These are phyloP conservation scores for Allygus modestus DNA, from an alignment of 2,888 invertebrate species.

Conservation along the genomic window DNA sequence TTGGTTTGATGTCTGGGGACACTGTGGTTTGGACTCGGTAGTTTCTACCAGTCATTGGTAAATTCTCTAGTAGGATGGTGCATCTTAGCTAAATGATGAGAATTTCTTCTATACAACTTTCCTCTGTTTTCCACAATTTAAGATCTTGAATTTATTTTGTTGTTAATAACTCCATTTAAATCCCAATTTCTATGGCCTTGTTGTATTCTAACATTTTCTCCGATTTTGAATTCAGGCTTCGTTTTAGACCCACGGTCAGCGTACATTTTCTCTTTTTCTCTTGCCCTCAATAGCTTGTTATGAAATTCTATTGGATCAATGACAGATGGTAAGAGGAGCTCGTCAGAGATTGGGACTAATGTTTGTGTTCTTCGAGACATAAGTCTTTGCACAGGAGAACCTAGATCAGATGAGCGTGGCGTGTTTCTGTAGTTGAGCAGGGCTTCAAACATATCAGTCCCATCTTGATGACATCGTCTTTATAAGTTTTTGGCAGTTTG, in stretches of 20 bases:
- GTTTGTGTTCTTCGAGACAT: conserved; percentile 22
- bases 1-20: no score
- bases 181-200: background rate
- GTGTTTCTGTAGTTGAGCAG: background rate
- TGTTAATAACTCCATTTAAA: background rate
- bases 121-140: background rate
- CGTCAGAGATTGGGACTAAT: background rate
- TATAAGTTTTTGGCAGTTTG: conserved; percentile 4
- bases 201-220: background rate
- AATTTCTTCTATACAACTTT: background rate
- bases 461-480: conserved; percentile 11
- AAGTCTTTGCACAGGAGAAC: conserved; percentile 9
- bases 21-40: no score
- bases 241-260: background rate
- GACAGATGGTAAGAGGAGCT: background rate
- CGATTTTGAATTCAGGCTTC: background rate
- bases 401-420: conserved; percentile 12
- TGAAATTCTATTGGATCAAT: background rate
- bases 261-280: background rate
- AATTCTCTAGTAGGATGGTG: background rate
- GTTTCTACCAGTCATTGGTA: no score
- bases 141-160: background rate
- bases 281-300: background rate
- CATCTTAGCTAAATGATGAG: background rate
- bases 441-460: background rate